phyloP scores from a whole-genome alignment of 2,888 invertebrate species.

The Drosophila meridiana region DNA sequence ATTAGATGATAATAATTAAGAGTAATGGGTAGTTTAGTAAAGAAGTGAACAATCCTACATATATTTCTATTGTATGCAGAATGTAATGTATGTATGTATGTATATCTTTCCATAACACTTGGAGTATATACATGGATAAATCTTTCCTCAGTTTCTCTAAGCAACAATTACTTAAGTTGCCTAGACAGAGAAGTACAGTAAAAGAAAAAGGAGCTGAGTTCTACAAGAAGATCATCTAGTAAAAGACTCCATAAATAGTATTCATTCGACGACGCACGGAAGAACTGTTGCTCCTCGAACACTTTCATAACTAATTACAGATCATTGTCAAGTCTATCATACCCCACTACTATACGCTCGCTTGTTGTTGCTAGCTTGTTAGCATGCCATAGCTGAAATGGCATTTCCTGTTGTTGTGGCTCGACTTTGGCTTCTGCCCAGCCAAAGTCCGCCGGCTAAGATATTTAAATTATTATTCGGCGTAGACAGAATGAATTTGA shows the following conservation, averaged over 20 bases:
- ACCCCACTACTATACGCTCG: background rate
- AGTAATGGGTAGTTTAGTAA: too few relatives aligned
- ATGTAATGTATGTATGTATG: too few relatives aligned
- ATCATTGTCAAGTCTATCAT: background rate
- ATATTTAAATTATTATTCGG: slow-evolving; percentile 75
- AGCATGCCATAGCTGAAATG: slow-evolving; percentile 71
- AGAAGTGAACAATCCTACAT: too few relatives aligned
- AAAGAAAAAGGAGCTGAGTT: background rate
- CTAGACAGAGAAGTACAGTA: background rate
- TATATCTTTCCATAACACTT: too few relatives aligned
- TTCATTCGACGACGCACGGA: too few relatives aligned
- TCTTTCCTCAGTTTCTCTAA: background rate
- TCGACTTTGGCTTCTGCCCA: slow-evolving; percentile 11
- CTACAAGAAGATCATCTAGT: too few relatives aligned
- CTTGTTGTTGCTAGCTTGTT: slow-evolving; percentile 63
- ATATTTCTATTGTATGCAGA: too few relatives aligned
- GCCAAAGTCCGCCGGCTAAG: slow-evolving; percentile 42
- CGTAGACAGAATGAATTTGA: slow-evolving; percentile 68
- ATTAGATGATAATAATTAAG: too few relatives aligned
- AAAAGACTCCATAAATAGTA: too few relatives aligned
- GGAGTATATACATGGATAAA: background rate
- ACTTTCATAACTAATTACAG: background rate
- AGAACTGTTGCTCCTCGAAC: too few relatives aligned
- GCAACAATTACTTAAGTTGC: background rate
- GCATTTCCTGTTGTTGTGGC: slow-evolving; percentile 63